Evolutionary conservation across 2,113 vertebrate genomes (phyloP).

Genomic region (Megaceryle torquata): DNA sequence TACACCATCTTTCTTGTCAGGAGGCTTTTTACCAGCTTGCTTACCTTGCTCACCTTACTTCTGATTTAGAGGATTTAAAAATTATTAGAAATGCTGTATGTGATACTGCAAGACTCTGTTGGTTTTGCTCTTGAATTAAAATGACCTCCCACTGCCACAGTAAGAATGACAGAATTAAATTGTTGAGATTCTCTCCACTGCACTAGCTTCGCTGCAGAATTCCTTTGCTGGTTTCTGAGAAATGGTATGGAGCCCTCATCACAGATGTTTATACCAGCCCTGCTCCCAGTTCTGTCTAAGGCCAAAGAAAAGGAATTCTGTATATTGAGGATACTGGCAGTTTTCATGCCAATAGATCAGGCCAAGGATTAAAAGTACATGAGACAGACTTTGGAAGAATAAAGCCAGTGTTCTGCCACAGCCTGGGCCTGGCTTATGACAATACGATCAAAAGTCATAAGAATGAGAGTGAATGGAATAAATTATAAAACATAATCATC

Average conservation of each 20-base stretch:
- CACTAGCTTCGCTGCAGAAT: neutral
- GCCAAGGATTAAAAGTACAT: neutral
- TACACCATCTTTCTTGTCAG: constrained; percentile 64
- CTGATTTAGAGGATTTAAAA: constrained; percentile 55
- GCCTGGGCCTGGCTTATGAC: neutral
- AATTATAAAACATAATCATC: neutral
- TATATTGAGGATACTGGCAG: neutral
- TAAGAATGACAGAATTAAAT: neutral
- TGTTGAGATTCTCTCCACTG: neutral
- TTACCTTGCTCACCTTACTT: constrained; percentile 36
- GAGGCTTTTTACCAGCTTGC: constrained; percentile 57
- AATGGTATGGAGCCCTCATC: neutral
- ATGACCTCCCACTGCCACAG: neutral
- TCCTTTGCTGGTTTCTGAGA: neutral
- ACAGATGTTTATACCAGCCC: neutral
- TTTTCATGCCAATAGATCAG: neutral
- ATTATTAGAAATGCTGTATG: constrained; percentile 21
- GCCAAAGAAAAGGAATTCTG: neutral
- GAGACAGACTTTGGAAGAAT: neutral
- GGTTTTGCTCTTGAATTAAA: constrained; percentile 19
- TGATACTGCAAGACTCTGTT: neutral
- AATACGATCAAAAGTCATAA: neutral
- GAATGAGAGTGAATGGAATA: neutral
- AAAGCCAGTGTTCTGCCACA: neutral
- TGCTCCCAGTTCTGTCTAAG: neutral